These are phyloP conservation scores for Drosophila colorata DNA, from an alignment of 2,888 invertebrate species.

Conservation along the genomic window DNA sequence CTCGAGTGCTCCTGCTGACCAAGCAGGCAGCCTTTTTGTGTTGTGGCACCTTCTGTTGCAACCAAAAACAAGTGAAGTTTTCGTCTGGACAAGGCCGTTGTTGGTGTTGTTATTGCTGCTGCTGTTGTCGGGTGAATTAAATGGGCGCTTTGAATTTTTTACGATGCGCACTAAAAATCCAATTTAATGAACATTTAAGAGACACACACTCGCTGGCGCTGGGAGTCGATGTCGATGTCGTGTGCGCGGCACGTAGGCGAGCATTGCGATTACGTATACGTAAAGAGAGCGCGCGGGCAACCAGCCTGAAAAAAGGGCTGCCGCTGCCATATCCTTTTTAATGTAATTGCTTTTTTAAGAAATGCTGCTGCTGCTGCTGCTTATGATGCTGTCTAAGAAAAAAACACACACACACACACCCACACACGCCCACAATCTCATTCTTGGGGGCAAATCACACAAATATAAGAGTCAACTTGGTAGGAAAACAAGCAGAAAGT, in stretches of 20 bases:
- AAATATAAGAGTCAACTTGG: slow-evolving; percentile 46
- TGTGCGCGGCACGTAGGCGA: slow-evolving; percentile 62
- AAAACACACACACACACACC: slow-evolving; percentile 31
- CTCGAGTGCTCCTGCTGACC: slow-evolving; percentile 65
- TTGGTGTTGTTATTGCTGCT: slow-evolving; percentile 18
- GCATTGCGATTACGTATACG: slow-evolving; percentile 69
- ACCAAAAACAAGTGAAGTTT: slow-evolving; percentile 50
- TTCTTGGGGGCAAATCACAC: slow-evolving; percentile 54
- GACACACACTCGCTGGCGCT: slow-evolving; percentile 71
- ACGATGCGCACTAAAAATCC: slow-evolving; percentile 83
- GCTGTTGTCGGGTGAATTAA: slow-evolving; percentile 72
- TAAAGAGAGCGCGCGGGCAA: slow-evolving; percentile 42
- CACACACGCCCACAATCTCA: slow-evolving; percentile 8
- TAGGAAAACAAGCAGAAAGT: slow-evolving; percentile 53
- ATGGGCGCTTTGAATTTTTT: slow-evolving; percentile 81
- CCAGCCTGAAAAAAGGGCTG: slow-evolving; percentile 56
- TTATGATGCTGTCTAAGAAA: slow-evolving; percentile 56
- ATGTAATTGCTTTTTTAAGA: slow-evolving; percentile 83
- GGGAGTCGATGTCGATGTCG: too few relatives aligned
- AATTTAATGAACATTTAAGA: slow-evolving; percentile 84
- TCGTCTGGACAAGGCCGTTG: slow-evolving; percentile 24
- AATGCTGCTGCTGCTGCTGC: slow-evolving; percentile 53
- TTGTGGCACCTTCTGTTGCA: slow-evolving; percentile 53
- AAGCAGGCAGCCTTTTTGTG: slow-evolving; percentile 29
- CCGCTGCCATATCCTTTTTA: slow-evolving; percentile 80